Percentiles rank a stretch among this genome's conserved stretches.
phyloP scores from a whole-genome alignment of 2,797 vertebrate genomes.

The Luscinia luscinia region DNA sequence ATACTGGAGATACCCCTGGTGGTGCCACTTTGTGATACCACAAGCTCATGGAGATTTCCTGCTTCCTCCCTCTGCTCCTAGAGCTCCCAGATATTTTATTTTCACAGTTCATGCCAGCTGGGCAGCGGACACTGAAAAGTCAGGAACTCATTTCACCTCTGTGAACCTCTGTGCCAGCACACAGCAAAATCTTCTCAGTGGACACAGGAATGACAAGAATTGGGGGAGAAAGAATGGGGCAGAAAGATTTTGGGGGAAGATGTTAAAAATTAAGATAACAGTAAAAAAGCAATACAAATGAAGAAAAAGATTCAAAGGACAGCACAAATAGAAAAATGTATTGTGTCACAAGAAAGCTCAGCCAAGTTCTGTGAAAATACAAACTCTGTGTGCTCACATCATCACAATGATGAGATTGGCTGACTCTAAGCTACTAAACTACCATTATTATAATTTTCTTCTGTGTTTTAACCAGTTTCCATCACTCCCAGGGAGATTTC shows the following conservation, averaged over 20 bases:
- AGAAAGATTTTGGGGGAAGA: neutral
- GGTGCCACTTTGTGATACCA: neutral
- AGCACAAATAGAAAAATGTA: neutral
- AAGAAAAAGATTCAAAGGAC: neutral
- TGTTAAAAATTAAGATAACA: neutral
- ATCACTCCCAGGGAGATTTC: neutral
- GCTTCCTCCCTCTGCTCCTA: neutral
- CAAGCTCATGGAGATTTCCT: neutral
- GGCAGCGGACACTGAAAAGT: neutral
- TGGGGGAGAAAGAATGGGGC: neutral
- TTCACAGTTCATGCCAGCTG: neutral
- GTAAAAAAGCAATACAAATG: neutral
- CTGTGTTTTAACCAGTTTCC: neutral
- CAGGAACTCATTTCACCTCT: neutral
- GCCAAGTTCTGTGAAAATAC: neutral
- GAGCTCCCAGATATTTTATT: slow-evolving; percentile 9
- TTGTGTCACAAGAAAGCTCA: neutral
- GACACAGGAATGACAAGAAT: neutral
- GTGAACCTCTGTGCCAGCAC: neutral
- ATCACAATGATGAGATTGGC: neutral
- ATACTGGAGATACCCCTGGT: neutral
- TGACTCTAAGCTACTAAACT: neutral
- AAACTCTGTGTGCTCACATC: neutral
- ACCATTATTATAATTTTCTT: neutral
- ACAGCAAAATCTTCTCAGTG: neutral